Evolutionary conservation across 1,140 invertebrate genomes (phyloP).

Genomic region (Sycophaga agraensis): DNA sequence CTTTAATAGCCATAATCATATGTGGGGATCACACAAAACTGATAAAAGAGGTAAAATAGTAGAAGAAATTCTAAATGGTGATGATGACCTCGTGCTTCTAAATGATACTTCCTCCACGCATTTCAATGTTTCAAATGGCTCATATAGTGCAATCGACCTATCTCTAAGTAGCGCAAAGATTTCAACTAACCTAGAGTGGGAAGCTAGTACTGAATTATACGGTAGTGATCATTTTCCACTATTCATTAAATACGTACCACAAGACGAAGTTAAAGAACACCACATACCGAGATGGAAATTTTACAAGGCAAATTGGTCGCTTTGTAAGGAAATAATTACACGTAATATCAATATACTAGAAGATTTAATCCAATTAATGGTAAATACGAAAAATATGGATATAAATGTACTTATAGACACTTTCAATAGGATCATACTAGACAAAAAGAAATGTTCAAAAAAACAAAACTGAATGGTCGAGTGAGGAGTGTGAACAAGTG

Average conservation of each 20-base stretch:
- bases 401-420: too few relatives aligned
- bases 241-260: too few relatives aligned
- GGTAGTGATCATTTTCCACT: constrained; percentile 19
- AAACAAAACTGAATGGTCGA: too few relatives aligned
- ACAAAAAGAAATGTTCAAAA: constrained; percentile 36
- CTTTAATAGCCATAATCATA: constrained; percentile 43
- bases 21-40: constrained; percentile 41
- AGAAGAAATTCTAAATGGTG: constrained; percentile 10
- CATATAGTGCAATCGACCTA: constrained; percentile 35
- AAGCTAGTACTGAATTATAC: not conserved
- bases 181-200: not conserved
- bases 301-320: too few relatives aligned
- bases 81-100: constrained; percentile 28
- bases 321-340: too few relatives aligned
- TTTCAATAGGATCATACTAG: too few relatives aligned
- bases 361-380: too few relatives aligned
- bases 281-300: too few relatives aligned
- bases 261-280: too few relatives aligned
- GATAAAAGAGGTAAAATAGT: constrained; percentile 23
- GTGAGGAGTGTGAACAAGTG: constrained; percentile 37
- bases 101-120: constrained; percentile 38
- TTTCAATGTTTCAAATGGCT: constrained; percentile 35
- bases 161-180: not conserved
- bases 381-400: not conserved
- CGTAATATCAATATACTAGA: constrained; percentile 18